Evolutionary conservation across 2,113 vertebrate species (phyloP), one percentile per base, ranked within the genome.

Genomic region (Pluvialis apricaria): DNA sequence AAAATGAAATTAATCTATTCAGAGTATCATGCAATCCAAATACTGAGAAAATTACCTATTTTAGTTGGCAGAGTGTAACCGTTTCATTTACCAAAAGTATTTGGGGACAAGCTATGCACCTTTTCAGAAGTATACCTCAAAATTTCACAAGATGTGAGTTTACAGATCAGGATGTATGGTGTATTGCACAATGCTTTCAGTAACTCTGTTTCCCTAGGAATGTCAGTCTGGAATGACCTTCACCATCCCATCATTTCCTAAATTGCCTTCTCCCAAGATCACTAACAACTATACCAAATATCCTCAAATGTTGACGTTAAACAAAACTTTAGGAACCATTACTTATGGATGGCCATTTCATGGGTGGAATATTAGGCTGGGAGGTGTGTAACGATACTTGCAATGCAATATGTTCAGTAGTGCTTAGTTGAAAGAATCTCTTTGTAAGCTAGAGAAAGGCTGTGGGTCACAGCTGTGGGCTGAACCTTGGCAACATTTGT

Each of bases 221-320:
- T 91, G 70, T 85, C 86, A 90, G 60, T 64, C 87, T 91, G 90
- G 80, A 82, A 73, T 61, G 86, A 88, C 40, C 90, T 94, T 78
- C 90, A 55, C 79, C 87, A 78, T 62, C 76, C 80, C 80, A 73
- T 57, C 73, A 85, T 77, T 94, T 78, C 80, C 83, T 73, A 82
- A 92, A 88, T 81, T 94, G 86, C 60, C 69, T 84, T 71, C 83
- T 94, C 79, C 90, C 64, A 66, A 72, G 78, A 82, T 88, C 76
- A 69, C 55, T 86, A 60, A 40, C 64, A 70, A 10, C 92, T 82
- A 71, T 28, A 62, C 64, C 93, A 78, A 86, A 78, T 65, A 36
- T 54, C 82, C 64, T 90, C 92, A 88, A n/a, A 85, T 52, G 64
- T 38, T 85, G 84, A 78, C 68, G 70, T 89, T 78, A 78, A 79